These are phyloP conservation scores for Aradophagus sp. DNA, from an alignment of 1,140 invertebrate species.

Conservation along the genomic window DNA sequence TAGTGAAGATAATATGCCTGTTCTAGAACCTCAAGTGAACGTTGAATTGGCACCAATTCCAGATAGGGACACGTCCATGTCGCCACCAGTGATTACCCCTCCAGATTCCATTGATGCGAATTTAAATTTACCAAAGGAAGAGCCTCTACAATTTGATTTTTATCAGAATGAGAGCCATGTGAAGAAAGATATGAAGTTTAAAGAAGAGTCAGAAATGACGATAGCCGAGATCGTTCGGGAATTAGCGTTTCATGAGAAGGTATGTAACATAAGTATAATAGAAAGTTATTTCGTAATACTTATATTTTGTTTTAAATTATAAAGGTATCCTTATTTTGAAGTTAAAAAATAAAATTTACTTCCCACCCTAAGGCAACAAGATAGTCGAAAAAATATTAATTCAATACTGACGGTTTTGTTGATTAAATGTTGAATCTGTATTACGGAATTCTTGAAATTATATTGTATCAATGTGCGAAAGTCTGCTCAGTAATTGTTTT, in stretches of 20 bases:
- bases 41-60: slow-evolving; percentile 56
- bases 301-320: slow-evolving; percentile 1
- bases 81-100: slow-evolving; percentile 69
- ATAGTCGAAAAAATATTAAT: no score
- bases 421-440: no score
- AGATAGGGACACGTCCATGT: slow-evolving; percentile 64
- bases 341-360: no score
- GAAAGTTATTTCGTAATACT: no score
- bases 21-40: slow-evolving; percentile 65
- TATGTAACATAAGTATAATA: no score
- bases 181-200: slow-evolving; percentile 35
- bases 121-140: slow-evolving; percentile 12
- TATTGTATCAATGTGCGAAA: no score
- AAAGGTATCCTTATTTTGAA: no score
- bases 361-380: no score
- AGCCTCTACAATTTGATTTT: slow-evolving; percentile 27
- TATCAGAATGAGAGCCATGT: slow-evolving; percentile 46
- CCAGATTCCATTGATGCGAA: slow-evolving; percentile 45
- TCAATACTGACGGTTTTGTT: no score
- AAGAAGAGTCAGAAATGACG: slow-evolving; percentile 63
- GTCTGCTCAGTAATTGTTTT: no score
- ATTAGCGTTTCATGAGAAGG: slow-evolving; percentile 72
- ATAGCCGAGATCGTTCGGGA: slow-evolving; percentile 67
- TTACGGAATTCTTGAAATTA: no score
- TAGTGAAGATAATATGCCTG: slow-evolving; percentile 66